Base-by-base conservation (phyloP, 2,888 invertebrate species). In the Dorcus parallelipipedus region DNA sequence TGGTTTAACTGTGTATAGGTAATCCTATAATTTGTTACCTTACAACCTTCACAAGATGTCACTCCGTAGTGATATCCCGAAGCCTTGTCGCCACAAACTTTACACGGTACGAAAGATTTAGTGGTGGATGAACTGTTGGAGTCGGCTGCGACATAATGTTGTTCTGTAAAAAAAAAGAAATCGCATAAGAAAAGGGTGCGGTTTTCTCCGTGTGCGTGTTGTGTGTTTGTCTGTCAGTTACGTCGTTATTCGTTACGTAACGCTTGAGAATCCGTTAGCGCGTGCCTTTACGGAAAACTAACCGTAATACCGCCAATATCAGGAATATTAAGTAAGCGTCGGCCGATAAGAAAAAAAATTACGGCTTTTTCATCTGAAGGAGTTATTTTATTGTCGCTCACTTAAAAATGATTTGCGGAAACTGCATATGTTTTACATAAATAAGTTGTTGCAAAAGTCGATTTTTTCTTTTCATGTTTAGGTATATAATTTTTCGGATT, bases 1-100 rank as follows among this genome's bases (percentile, higher is more conserved):
- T 14, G 14, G 14, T 14, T 14, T 14, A 14, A 14, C 14, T 14
- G 14, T 14, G 1, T 14, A 14, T 14, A 14, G 14, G 14, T 14
- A 14, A 14, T 9, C n/a, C 42, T 42, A 47, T 26, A 33, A 5
- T 40, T 58, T 73, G 78, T 80, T 82, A 96, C 96, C 90, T 97
- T 97, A 82, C 97, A 97, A 67, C 97, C 97, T 80, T 97, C 97
- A 80, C 97, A 97, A 66, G 95, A 95, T 64, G 96, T 97, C 69
- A 97, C 97, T 54, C 97, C 97, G 86, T 97, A 97, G 81, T 97
- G 97, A 80, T 97, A 97, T 51, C 95, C 95, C 26, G 93, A 93
- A 38, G 95, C 93, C 74, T 94, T 93, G 80, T 97, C 97, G 47
- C 97, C 97, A 80, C 97, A 97, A 68, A 97, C 97, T 79, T 95